These are phyloP conservation scores for Brachyhypopomus occidentalis DNA, from an alignment of 2,113 vertebrate species.

Conservation along the genomic window DNA sequence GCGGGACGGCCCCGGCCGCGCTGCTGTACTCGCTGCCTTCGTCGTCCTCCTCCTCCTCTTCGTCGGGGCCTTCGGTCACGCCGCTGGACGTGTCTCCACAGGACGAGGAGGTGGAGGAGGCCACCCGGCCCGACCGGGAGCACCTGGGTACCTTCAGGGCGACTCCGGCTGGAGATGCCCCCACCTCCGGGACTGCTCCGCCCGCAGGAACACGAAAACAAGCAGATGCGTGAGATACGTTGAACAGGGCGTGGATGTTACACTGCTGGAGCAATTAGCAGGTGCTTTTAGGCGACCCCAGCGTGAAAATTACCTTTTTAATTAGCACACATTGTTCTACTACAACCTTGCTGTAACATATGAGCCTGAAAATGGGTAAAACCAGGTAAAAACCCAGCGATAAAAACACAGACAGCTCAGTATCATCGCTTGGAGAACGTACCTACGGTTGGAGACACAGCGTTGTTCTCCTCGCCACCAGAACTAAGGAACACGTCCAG, in stretches of 20 bases:
- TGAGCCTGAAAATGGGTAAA: too few relatives aligned
- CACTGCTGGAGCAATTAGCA: background rate
- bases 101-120: constrained; percentile 65
- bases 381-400: background rate
- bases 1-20: constrained; percentile 62
- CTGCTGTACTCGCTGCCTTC: constrained; percentile 68
- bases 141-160: constrained; percentile 72
- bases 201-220: background rate
- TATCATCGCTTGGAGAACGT: constrained; percentile 32
- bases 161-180: constrained; percentile 66
- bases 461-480: constrained; percentile 74
- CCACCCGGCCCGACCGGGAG: constrained; percentile 59
- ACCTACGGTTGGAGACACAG: constrained; percentile 81
- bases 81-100: constrained; percentile 65
- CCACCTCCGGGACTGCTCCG: constrained; percentile 73
- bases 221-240: background rate
- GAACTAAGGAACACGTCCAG: constrained; percentile 94
- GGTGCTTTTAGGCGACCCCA: background rate
- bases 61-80: constrained; percentile 55
- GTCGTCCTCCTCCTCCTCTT: constrained; percentile 54
- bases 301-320: too few relatives aligned
- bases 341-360: too few relatives aligned
- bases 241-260: background rate
- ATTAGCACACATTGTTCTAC: too few relatives aligned
- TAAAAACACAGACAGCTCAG: too few relatives aligned